phyloP scores from a whole-genome alignment of 2,113 vertebrate species.

The Eptesicus fuscus region DNA sequence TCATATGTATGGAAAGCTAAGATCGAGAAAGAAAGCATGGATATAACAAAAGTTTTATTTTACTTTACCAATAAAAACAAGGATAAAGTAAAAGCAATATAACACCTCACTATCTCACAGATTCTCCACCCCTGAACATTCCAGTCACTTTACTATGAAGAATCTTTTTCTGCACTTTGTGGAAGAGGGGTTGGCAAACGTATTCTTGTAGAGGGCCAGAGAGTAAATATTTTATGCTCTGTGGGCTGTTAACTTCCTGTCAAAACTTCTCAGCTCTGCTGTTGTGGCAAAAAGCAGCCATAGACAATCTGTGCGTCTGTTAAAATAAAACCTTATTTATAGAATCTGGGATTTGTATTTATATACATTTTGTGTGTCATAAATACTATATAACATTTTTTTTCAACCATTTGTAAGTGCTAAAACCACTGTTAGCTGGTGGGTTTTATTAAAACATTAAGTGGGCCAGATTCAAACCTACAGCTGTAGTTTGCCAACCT shows the following conservation, averaged over 20 bases:
- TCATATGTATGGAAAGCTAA: neutral
- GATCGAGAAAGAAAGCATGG: neutral
- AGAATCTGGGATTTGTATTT: neutral
- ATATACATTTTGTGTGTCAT: neutral
- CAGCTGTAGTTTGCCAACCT: rapidly evolving
- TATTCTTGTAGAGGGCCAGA: neutral
- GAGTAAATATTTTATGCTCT: neutral
- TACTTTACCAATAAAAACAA: neutral
- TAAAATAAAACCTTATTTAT: neutral
- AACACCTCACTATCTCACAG: neutral
- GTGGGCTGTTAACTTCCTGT: neutral
- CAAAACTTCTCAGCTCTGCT: neutral
- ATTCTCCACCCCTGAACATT: neutral
- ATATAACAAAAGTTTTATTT: neutral
- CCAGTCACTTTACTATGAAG: neutral
- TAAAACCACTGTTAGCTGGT: neutral
- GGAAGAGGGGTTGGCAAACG: neutral
- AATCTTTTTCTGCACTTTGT: neutral
- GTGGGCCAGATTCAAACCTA: neutral
- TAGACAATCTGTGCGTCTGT: neutral
- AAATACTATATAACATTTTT: neutral
- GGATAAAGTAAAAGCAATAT: neutral
- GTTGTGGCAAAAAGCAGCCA: neutral
- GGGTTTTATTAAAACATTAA: neutral
- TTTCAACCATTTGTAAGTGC: neutral